Evolutionary conservation across 2,888 invertebrate species (phyloP).

Genomic region (Gasteruption jaculator): DNA sequence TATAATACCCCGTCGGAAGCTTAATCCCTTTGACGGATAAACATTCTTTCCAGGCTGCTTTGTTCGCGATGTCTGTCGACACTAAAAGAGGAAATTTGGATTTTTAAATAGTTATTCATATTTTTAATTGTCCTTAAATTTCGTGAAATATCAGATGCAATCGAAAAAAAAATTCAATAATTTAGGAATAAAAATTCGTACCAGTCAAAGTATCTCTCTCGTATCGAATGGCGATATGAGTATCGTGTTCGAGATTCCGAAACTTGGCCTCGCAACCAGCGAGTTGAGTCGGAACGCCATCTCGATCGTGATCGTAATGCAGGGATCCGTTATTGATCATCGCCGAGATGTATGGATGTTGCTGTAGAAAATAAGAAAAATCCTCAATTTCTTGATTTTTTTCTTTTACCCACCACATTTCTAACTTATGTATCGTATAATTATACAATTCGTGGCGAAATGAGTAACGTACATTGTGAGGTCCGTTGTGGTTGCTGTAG

Average conservation of each 20-base stretch:
- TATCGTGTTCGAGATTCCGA: conserved; percentile 85
- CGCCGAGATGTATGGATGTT: conserved; percentile 96
- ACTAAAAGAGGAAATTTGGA: no score
- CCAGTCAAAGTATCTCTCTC: conserved; percentile 85
- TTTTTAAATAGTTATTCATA: not conserved
- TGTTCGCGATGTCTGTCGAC: conserved; percentile 86
- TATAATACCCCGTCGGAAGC: conserved; percentile 91
- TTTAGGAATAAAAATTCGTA: conserved; percentile 40
- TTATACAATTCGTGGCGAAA: not conserved
- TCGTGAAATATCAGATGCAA: not conserved
- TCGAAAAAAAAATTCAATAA: not conserved
- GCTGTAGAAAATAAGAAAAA: conserved; percentile 65
- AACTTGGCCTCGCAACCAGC: conserved; percentile 97
- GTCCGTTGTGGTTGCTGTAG: conserved; percentile 98
- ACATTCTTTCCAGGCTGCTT: conserved; percentile 92
- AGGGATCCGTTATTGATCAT: conserved; percentile 97
- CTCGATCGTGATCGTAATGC: conserved; percentile 96
- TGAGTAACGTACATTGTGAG: conserved; percentile 79
- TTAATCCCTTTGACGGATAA: conserved; percentile 83
- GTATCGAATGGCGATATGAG: conserved; percentile 86
- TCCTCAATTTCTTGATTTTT: conserved; percentile 4
- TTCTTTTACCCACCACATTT: not conserved
- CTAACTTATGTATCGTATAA: conserved; percentile 10
- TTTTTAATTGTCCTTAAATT: not conserved
- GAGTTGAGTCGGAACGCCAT: conserved; percentile 96